Conservation (phyloP, 2,113 vertebrate species). For the Naja naja region DNA sequence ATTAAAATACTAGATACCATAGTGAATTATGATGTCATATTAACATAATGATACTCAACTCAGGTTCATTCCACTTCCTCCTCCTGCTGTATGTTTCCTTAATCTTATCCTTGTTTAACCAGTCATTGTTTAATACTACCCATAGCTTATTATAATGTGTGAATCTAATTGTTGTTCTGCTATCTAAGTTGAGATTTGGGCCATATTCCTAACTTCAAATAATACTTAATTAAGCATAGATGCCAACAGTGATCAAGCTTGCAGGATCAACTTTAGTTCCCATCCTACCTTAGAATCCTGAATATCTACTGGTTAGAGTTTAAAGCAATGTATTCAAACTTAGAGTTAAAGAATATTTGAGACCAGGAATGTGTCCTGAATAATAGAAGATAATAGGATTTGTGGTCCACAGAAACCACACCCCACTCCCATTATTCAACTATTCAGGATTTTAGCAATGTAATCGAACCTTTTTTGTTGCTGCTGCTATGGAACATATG, state of each 20-base stretch:
- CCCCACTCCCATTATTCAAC: not conserved
- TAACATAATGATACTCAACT: not conserved
- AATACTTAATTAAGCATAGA: not conserved
- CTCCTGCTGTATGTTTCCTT: not conserved
- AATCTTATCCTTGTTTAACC: not conserved
- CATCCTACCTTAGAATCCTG: not conserved
- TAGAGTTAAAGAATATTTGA: not conserved
- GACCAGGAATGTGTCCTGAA: not conserved
- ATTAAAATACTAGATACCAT: not conserved
- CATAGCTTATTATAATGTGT: not conserved
- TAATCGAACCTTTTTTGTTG: not conserved
- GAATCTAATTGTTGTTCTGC: not conserved
- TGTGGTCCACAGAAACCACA: too few species aligned
- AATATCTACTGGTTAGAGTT: not conserved
- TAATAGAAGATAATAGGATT: not conserved
- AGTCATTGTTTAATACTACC: not conserved
- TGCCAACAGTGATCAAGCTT: not conserved
- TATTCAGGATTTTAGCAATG: not conserved
- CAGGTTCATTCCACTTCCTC: not conserved
- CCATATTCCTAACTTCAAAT: not conserved
- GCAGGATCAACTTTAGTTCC: not conserved
- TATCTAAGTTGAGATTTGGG: not conserved
- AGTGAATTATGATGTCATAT: not conserved
- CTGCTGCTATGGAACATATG: not conserved
- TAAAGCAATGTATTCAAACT: not conserved